Conservation (phyloP, 2,888 invertebrate genomes). For the Gymnoscelis rufifasciata region DNA sequence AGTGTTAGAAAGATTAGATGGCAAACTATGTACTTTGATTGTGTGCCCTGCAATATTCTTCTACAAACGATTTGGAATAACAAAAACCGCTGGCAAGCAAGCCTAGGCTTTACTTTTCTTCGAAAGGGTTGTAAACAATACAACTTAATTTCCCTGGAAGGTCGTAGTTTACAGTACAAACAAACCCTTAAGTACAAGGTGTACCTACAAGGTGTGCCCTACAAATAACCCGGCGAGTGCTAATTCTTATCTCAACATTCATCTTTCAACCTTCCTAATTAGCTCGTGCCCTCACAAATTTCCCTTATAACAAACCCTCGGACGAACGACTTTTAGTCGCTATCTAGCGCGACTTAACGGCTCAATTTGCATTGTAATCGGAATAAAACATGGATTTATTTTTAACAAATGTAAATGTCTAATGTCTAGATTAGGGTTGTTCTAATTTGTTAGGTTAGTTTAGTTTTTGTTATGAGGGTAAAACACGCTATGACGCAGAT, state of each 20-base stretch:
- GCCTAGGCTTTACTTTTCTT: too few relatives aligned
- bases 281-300: slow-evolving; percentile 52
- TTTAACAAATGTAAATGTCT: slow-evolving; percentile 9
- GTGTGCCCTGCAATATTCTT: too few relatives aligned
- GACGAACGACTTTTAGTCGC: slow-evolving; percentile 36
- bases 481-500: neutral
- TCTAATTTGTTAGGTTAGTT: neutral
- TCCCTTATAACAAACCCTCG: slow-evolving; percentile 26
- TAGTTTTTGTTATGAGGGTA: neutral
- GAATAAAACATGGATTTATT: slow-evolving; percentile 10
- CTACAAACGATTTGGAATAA: too few relatives aligned
- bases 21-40: too few relatives aligned
- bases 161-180: too few relatives aligned
- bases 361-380: slow-evolving; percentile 19
- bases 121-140: too few relatives aligned
- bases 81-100: too few relatives aligned
- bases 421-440: slow-evolving; percentile 6
- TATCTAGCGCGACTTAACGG: slow-evolving; percentile 20
- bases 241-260: slow-evolving; percentile 62
- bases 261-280: slow-evolving; percentile 68
- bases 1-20: too few relatives aligned
- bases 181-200: too few relatives aligned
- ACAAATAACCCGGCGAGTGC: slow-evolving; percentile 30
- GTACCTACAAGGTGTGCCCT: neutral
- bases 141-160: too few relatives aligned